Evolutionary conservation across 2,888 invertebrate genomes (phyloP).

Genomic region (Acanthoscelides obtectus): DNA sequence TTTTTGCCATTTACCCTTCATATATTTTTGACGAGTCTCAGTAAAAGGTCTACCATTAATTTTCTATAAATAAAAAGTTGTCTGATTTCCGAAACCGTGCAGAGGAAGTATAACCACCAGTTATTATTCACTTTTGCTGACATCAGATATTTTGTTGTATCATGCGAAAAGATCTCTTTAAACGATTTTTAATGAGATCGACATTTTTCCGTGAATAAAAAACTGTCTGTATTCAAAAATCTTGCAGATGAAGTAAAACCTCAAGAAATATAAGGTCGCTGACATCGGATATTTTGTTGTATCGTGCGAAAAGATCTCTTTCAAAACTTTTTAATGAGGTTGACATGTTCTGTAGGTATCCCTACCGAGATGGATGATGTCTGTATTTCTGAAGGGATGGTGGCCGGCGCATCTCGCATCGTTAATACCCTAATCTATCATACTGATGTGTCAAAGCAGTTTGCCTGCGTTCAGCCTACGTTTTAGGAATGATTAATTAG

Average conservation of each 20-base stretch:
- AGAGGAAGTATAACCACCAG: neutral
- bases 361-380: neutral
- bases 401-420: no score
- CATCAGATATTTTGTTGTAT: neutral
- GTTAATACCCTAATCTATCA: neutral
- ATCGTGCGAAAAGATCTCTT: neutral
- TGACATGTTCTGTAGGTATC: neutral
- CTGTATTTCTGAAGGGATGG: neutral
- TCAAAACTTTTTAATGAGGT: neutral
- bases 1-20: no score
- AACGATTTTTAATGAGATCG: neutral
- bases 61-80: no score
- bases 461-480: neutral
- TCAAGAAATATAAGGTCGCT: neutral
- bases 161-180: neutral
- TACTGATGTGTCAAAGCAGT: neutral
- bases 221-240: no score
- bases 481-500: neutral
- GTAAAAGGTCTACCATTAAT: no score
- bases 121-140: neutral
- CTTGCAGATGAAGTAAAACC: neutral
- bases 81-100: no score
- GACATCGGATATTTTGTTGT: neutral
- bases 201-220: no score
- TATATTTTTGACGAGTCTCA: no score